Percentiles rank a stretch among this genome's conserved stretches.
Conservation (phyloP, 2,113 vertebrate species). For the Prionailurus bengalensis region DNA sequence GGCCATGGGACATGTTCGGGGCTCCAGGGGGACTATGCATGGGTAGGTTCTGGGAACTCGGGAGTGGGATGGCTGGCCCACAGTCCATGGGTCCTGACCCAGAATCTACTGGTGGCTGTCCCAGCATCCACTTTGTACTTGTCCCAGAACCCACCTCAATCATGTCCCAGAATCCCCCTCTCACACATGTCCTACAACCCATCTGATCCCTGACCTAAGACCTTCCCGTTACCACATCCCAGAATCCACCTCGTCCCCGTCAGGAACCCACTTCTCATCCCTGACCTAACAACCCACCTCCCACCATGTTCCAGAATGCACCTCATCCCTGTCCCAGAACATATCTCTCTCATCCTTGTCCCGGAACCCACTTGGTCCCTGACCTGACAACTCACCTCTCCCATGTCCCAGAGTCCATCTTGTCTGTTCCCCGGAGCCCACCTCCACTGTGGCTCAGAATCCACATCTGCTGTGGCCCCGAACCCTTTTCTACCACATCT, state of each 20-base stretch:
- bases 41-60: not conserved
- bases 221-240: not conserved
- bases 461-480: not conserved
- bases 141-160: not conserved
- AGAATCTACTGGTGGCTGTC: conserved; percentile 27
- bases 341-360: not conserved
- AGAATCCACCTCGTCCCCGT: not conserved
- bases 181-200: not conserved
- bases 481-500: not conserved
- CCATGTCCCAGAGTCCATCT: not conserved
- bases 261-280: too few species aligned
- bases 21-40: not conserved
- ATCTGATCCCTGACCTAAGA: not conserved
- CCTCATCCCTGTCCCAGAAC: not conserved
- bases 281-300: not conserved
- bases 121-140: not conserved
- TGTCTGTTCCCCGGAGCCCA: not conserved
- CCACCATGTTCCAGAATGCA: not conserved
- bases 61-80: not conserved
- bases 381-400: too few species aligned
- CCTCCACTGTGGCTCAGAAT: not conserved
- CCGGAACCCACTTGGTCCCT: not conserved
- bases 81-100: not conserved
- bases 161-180: not conserved
- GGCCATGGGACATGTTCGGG: not conserved